Evolutionary conservation across 2,888 invertebrate species (phyloP).

Genomic region (Acronicta leporina): DNA sequence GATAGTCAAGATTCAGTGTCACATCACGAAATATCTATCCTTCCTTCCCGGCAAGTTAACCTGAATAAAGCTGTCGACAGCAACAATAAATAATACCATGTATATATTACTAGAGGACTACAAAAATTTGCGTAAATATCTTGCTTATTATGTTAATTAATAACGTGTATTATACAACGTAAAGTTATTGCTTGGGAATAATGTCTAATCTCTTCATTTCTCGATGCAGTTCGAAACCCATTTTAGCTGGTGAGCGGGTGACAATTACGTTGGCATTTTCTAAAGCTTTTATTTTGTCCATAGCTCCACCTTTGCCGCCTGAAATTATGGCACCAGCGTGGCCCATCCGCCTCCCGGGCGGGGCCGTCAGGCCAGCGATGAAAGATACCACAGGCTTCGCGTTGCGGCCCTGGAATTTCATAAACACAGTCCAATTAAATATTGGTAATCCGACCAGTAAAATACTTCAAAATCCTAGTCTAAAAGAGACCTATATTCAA

Average conservation of each 20-base stretch:
- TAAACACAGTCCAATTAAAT: constrained; percentile 29
- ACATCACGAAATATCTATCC: constrained; percentile 59
- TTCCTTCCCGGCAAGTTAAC: constrained; percentile 48
- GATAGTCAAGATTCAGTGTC: constrained; percentile 54
- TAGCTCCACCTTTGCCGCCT: constrained; percentile 99
- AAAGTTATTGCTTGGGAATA: constrained; percentile 76
- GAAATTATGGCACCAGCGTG: constrained; percentile 99
- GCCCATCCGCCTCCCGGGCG: constrained; percentile 99
- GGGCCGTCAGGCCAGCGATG: constrained; percentile 99
- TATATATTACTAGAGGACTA: constrained; percentile 78
- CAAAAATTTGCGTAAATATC: constrained; percentile 69
- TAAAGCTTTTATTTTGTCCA: constrained; percentile 98
- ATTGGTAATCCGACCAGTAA: not conserved
- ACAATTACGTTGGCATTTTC: constrained; percentile 98
- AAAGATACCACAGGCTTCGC: constrained; percentile 99
- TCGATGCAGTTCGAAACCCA: constrained; percentile 96
- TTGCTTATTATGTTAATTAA: constrained; percentile 44
- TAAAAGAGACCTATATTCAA: not conserved
- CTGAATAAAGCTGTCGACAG: constrained; percentile 51
- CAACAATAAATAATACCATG: constrained; percentile 82
- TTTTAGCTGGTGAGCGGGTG: constrained; percentile 98
- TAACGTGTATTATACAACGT: constrained; percentile 40
- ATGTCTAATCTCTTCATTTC: constrained; percentile 95
- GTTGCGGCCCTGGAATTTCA: constrained; percentile 91
- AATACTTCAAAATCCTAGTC: not conserved